Evolutionary conservation across 2,888 invertebrate species (phyloP).

Genomic region (Acronicta aceris): DNA sequence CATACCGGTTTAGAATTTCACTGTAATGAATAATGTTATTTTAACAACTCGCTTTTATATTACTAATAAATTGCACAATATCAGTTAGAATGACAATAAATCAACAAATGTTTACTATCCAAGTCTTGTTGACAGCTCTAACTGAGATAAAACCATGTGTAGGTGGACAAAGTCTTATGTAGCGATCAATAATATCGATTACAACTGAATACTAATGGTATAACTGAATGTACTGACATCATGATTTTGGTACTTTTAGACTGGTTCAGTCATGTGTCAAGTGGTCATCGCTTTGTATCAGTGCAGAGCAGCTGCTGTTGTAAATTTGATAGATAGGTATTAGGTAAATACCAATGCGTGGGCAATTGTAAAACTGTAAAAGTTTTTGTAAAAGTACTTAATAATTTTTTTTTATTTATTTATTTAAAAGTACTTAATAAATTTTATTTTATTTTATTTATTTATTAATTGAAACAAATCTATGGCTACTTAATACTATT

Average conservation of each 20-base stretch:
- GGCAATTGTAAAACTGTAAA: not conserved
- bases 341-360: not conserved
- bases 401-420: no score
- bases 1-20: no score
- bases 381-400: no score
- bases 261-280: no score
- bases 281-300: constrained; percentile 22
- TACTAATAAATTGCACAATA: no score
- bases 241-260: constrained; percentile 42
- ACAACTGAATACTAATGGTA: constrained; percentile 45
- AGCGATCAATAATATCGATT: constrained; percentile 44
- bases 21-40: no score
- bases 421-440: no score
- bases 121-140: constrained; percentile 15
- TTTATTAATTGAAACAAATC: not conserved
- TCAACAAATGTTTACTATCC: not conserved
- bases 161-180: constrained; percentile 33
- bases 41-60: no score
- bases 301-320: not conserved
- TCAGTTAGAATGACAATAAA: not conserved
- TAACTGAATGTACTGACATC: constrained; percentile 45
- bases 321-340: not conserved
- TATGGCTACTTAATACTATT: not conserved
- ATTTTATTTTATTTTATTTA: no score
- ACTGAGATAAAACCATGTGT: constrained; percentile 15